Evolutionary conservation across 2,888 invertebrate species (phyloP), one percentile per base, ranked within the genome.

Genomic region (Camptogramma bilineatum): DNA sequence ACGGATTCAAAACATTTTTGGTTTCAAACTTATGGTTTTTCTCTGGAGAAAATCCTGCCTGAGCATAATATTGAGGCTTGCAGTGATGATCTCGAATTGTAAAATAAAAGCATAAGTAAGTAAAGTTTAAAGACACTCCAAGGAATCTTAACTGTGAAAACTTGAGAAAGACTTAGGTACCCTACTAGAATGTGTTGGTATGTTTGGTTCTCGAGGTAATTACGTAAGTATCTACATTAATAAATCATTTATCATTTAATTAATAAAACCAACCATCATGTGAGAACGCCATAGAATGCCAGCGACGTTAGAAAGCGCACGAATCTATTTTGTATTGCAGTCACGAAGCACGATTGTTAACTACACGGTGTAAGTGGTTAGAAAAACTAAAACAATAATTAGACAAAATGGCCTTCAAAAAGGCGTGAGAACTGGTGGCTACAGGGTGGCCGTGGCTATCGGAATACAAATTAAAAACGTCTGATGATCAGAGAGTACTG

Each of bases 311-410:
- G 74, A 76, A 74, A 75, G 71, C 75, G 55, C 73, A 73, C 69
- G 68, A 63, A 72, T 72, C 61, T 69, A 75, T 70, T 80, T 78
- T 62, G 79, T 81, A 88, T 84, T 73, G 66, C 67, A 74, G 81
- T 85, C 89, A 88, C 88, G 81, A 80, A 67, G 74, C 70, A 71
- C 77, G 73, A 83, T 82, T 79, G 81, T 84, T 82, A 82, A 80
- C 81, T 76, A 87, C 86, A 83, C 86, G 83, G 53, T 86, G 83
- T 85, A 81, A 82, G 76, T 80, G 74, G 79, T 83, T 81, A 81
- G 42, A 83, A 84, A 87, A 86, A 81, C 73, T 77, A 80, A 86
- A 88, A 88, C 87, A 87, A 87, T 90, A 90, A 90, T 91, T 91
- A 89, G 83, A 83, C 85, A 82, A 86, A 87, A 85, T 78, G 77